Evolutionary conservation across 1,140 invertebrate genomes (phyloP), one percentile per base, ranked within the genome.

Genomic region (Rhizoglyphus robini): DNA sequence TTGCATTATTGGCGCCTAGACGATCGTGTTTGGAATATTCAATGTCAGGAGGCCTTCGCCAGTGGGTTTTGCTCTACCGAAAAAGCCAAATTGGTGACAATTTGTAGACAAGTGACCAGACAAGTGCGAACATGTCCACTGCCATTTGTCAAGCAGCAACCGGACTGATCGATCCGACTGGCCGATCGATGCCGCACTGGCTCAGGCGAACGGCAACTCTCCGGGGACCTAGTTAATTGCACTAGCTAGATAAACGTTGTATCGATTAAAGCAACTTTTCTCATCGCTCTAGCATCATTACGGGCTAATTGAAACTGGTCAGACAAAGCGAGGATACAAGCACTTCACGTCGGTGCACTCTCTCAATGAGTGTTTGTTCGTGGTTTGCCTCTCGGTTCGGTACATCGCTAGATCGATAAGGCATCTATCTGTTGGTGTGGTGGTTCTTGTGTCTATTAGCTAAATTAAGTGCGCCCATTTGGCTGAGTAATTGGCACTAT

Each of bases 21-120:
- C n/a, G n/a, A n/a, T n/a, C n/a, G n/a, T n/a, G n/a, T n/a, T n/a
- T n/a, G n/a, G n/a, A n/a, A n/a, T n/a, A n/a, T n/a, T n/a, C n/a
- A n/a, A n/a, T n/a, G n/a, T n/a, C n/a, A n/a, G n/a, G n/a, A n/a
- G n/a, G n/a, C n/a, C n/a, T n/a, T n/a, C n/a, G n/a, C n/a, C n/a
- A n/a, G n/a, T n/a, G n/a, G n/a, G n/a, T n/a, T n/a, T n/a, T n/a
- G n/a, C n/a, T n/a, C n/a, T n/a, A n/a, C n/a, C n/a, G n/a, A n/a
- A 41, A 41, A 41, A 41, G 18, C 18, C 18, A 11, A 18, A 11
- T 41, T 8, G 51, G 51, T 54, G 51, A 41, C 36, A 54, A 54
- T 54, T 54, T 54, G 51, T 20, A 11, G 51, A 54, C 51, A 54
- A 54, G 51, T 54, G 51, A 54, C 51, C 51, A 54, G 51, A 54